Percentiles rank a stretch among this genome's conserved stretches.
phyloP scores from a whole-genome alignment of 2,797 vertebrate genomes.

The Acropternis orthonyx region DNA sequence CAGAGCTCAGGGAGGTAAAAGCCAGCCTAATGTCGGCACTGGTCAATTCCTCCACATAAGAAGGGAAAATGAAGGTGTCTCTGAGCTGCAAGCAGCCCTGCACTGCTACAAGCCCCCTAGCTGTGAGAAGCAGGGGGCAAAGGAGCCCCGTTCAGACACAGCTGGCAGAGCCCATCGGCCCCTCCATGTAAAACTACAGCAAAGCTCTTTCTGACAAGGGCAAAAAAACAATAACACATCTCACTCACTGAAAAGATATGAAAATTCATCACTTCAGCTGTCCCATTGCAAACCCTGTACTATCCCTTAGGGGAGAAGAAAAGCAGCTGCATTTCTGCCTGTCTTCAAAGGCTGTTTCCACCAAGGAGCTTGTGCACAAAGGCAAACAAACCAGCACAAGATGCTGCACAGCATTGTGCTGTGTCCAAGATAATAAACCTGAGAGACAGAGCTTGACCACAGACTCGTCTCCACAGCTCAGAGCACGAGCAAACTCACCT shows the following conservation, averaged over 20 bases:
- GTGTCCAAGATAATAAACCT: not conserved
- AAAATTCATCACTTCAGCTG: not conserved
- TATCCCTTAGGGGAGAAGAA: not conserved
- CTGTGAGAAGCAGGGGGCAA: not conserved
- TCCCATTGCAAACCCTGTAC: not conserved
- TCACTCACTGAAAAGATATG: not conserved
- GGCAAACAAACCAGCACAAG: not conserved
- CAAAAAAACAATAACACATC: not conserved
- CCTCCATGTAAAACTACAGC: rapidly evolving
- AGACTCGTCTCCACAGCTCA: not conserved
- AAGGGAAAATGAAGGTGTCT: not conserved
- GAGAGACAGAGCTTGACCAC: not conserved
- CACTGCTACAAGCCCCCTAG: not conserved
- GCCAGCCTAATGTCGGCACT: not conserved
- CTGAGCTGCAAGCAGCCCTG: not conserved
- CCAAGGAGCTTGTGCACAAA: not conserved
- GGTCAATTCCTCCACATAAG: not conserved
- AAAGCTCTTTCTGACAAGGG: not conserved
- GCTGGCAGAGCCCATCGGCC: not conserved
- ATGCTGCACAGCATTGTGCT: not conserved
- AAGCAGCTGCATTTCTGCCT: not conserved
- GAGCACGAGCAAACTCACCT: not conserved
- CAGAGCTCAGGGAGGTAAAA: not conserved
- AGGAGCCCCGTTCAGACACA: not conserved
- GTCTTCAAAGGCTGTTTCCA: not conserved